These are phyloP conservation scores for Bufo gargarizans DNA, from an alignment of 2,113 vertebrate species.

Conservation along the genomic window DNA sequence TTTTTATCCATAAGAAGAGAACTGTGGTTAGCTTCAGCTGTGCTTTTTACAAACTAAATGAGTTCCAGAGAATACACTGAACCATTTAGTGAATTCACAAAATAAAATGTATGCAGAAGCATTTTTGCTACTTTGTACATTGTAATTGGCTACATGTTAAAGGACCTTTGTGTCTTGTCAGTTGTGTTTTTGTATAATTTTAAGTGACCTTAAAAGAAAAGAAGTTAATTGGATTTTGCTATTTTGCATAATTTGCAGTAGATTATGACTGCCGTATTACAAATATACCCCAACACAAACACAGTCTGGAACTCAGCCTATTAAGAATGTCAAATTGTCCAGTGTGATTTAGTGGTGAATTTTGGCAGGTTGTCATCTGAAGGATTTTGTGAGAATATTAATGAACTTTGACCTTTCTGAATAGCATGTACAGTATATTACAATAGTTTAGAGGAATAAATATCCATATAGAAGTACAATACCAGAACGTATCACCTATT, in stretches of 20 bases:
- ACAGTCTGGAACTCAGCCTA: not conserved
- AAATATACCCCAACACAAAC: slow-evolving; percentile 11
- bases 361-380: not conserved
- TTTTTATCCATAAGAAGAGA: not conserved
- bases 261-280: slow-evolving; percentile 2
- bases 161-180: slow-evolving; percentile 17
- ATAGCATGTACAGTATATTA: not conserved
- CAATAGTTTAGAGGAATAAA: too few relatives aligned
- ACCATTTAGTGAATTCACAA: not conserved
- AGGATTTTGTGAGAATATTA: not conserved
- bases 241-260: slow-evolving; percentile 22
- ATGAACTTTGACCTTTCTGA: not conserved
- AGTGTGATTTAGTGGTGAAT: not conserved
- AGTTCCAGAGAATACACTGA: not conserved
- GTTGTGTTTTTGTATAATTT: slow-evolving; percentile 21
- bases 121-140: not conserved
- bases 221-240: slow-evolving; percentile 53
- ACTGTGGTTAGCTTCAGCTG: not conserved
- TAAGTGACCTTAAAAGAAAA: slow-evolving; percentile 40
- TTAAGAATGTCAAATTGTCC: slow-evolving; percentile 11
- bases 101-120: not conserved
- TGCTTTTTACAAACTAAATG: not conserved
- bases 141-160: slow-evolving; percentile 4
- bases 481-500: too few relatives aligned
- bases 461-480: too few relatives aligned